Evolutionary conservation across 2,888 invertebrate genomes (phyloP).

Genomic region (Aporophyla lueneburgensis): DNA sequence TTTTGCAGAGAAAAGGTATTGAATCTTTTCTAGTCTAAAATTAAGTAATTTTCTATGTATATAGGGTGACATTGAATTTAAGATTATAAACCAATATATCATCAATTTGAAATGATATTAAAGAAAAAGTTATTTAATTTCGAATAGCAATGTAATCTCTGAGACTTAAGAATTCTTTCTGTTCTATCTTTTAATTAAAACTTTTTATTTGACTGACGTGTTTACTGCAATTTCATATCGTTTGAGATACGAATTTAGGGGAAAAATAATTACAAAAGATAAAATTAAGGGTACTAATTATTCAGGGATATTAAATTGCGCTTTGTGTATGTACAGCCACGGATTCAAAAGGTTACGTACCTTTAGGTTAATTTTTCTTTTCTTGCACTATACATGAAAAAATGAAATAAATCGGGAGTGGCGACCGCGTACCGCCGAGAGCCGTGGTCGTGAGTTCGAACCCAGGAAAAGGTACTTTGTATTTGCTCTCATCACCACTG

Average conservation of each 20-base stretch:
- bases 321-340: background rate
- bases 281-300: constrained; percentile 25
- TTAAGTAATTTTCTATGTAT: constrained; percentile 6
- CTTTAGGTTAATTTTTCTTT: no score
- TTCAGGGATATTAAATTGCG: constrained; percentile 4
- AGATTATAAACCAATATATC: constrained; percentile 27
- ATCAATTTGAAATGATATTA: constrained; percentile 26
- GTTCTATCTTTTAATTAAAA: constrained; percentile 42
- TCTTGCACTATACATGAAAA: no score
- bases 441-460: no score
- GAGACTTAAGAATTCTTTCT: constrained; percentile 28
- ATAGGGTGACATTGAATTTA: constrained; percentile 13
- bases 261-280: constrained; percentile 13
- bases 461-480: no score
- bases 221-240: constrained; percentile 2
- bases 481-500: no score
- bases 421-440: no score
- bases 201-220: constrained; percentile 15
- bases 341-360: background rate
- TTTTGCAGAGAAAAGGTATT: constrained; percentile 4
- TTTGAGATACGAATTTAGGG: constrained; percentile 5
- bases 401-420: no score
- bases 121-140: constrained; percentile 39
- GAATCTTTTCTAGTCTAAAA: background rate
- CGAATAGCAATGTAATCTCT: constrained; percentile 11